Base-by-base conservation (phyloP, 1,140 invertebrate species). In the Triops longicaudatus region DNA sequence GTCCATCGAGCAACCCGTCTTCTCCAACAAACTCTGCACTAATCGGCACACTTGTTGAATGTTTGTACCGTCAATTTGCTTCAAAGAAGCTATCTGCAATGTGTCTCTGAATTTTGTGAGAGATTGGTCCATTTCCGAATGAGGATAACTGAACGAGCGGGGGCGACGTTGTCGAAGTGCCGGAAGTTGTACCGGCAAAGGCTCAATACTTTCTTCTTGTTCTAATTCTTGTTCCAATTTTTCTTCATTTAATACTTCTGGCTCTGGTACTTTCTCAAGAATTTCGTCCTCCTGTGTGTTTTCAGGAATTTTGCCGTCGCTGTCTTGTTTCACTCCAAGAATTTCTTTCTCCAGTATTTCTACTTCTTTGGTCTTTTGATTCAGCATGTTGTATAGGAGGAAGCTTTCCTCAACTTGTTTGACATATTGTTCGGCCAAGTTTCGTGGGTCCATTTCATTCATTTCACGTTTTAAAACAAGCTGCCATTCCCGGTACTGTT, bases 401-500 rank as follows among this genome's bases (percentile, higher is more conserved):
- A 63, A 63, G 14, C 50, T 63, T 63, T 63, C 50, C 22, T 63
- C 50, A 22, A 63, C 22, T 63, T 63, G 50, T 63, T 63, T 63
- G 10, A 63, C 50, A 9, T 63, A 63, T 22, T 63, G 50, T 22
- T 63, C 50, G 22, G 50, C 50, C 50, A 63, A 63, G 50, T 17
- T 63, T 22, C 50, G 50, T 9, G 22, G 50, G 22, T 63, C 50
- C 14, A 63, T 22, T 63, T 63, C 50, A 9, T 63, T 63, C 50
- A 63, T 63, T 22, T 63, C 50, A n/a, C 50, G 50, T 63, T 63
- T 63, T 0, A 63, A 2, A 63, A 63, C 50, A 63, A 63, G 14
- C 50, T 63, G 50, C 50, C 50, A 63, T 63, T 63, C 50, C 3
- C n/a, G 50, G n/a, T 63, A 63, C 22, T 63, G n/a, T 63, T 63